A percentile compares a stretch with the other conserved stretches of the same genome.
phyloP scores from a whole-genome alignment of 2,888 invertebrate species.

The Cecidostiba fungosa region DNA sequence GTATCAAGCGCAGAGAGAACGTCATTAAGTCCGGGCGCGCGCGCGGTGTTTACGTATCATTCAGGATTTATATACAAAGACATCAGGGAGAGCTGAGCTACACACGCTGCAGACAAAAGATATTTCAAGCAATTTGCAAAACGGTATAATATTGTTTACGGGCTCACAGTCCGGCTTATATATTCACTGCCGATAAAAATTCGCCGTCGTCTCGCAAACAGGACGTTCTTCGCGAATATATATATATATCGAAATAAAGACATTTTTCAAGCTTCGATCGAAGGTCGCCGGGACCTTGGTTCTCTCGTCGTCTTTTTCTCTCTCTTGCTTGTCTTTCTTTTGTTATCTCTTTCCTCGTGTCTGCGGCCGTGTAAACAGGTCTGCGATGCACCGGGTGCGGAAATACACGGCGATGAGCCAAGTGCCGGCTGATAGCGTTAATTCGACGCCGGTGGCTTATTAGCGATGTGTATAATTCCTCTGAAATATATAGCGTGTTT shows the following conservation, averaged over 20 bases:
- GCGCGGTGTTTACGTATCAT: slow-evolving; percentile 37
- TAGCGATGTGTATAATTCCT: background rate
- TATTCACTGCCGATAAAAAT: slow-evolving; percentile 25
- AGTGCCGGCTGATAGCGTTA: background rate
- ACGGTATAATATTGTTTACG: slow-evolving; percentile 33
- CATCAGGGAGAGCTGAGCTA: background rate
- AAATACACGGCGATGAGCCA: slow-evolving; percentile 26
- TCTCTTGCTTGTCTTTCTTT: slow-evolving; percentile 53
- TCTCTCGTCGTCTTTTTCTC: slow-evolving; percentile 43
- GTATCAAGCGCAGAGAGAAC: background rate
- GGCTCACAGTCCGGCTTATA: background rate
- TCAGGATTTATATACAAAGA: slow-evolving; percentile 22
- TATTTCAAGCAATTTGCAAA: slow-evolving; percentile 46
- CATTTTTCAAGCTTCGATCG: slow-evolving; percentile 59
- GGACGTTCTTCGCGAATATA: slow-evolving; percentile 14
- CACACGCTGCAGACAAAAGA: slow-evolving; percentile 22
- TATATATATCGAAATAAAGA: slow-evolving; percentile 52
- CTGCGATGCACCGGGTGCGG: slow-evolving; percentile 37
- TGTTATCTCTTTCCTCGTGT: slow-evolving; percentile 37
- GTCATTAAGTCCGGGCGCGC: slow-evolving; percentile 3
- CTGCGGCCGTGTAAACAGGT: slow-evolving; percentile 51
- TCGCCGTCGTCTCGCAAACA: slow-evolving; percentile 32
- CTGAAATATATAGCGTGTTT: no score
- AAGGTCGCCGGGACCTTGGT: slow-evolving; percentile 68
- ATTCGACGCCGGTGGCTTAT: background rate